Base-by-base conservation (phyloP, 2,888 invertebrate genomes). In the Mythimna impura region DNA sequence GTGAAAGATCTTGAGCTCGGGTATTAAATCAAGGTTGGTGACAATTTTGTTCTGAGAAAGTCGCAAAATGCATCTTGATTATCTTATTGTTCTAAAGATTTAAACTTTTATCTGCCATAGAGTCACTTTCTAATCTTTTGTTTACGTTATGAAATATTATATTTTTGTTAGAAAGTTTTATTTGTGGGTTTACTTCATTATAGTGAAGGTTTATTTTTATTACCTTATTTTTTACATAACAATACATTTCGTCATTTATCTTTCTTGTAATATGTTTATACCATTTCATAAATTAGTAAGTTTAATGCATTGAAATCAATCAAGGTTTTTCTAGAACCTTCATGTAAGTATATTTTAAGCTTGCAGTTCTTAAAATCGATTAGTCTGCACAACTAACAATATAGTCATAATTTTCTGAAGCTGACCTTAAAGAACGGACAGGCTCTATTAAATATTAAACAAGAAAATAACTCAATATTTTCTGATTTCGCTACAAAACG, bases 1-100 rank as follows among this genome's bases (percentile, higher is more conserved):
- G 84, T 74, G 86, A 85, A 85, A 76, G 34, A 69, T 78, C 71
- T 66, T 17, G 64, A 57, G 65, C 65, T 78, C 70, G 66, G 71
- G 62, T 74, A 73, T 84, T 81, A 80, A 86, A 84, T 84, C 82
- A 84, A 71, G 54, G 68, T 52, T 82, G 80, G 85, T 85, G 89
- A 89, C 88, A 89, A 88, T 86, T 81, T 79, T 66, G 75, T 78
- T 73, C 79, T 83, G 88, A 80, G 90, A 90, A 90, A 90, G 89
- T 87, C 54, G 81, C 70, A 76, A 83, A 87, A 83, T 79, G 58
- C 76, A 80, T 76, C 78, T 82, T 86, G 84, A 87, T 86, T 77
- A 83, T 80, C 78, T 78, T 80, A 88, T 89, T 90, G 90, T 90
- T 85, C 84, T 83, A 69, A 69, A 73, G 78, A 81, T 85, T 83